These are phyloP conservation scores for Papilio aristodemus DNA, from an alignment of 1,140 invertebrate species.

Conservation along the genomic window DNA sequence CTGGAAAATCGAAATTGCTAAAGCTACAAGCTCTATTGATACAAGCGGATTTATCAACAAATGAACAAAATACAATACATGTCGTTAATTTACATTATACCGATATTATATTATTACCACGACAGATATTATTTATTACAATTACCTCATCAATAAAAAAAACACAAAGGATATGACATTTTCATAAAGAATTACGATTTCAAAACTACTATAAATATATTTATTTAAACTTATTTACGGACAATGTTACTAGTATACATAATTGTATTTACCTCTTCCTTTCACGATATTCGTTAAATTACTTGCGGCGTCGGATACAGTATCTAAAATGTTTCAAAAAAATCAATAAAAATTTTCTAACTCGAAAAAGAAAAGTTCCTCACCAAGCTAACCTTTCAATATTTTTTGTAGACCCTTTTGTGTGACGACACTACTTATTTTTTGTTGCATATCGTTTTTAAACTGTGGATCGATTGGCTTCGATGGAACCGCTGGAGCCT, in stretches of 20 bases:
- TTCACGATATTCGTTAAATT: constrained; percentile 52
- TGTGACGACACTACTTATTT: not conserved
- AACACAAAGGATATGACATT: no score
- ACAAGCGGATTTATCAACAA: no score
- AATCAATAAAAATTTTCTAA: not conserved
- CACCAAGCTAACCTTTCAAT: not conserved
- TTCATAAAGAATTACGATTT: no score
- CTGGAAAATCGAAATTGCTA: no score
- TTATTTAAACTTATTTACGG: no score
- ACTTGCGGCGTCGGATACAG: constrained; percentile 55
- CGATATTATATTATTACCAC: no score
- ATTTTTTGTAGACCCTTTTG: not conserved
- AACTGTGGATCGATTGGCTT: constrained; percentile 3
- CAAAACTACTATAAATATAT: no score
- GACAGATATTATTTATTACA: no score
- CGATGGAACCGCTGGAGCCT: not conserved
- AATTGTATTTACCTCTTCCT: constrained; percentile 51
- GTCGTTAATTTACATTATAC: no score
- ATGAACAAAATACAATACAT: no score
- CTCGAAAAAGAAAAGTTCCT: not conserved
- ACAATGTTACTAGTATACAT: not conserved
- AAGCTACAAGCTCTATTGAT: no score
- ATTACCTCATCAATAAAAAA: no score
- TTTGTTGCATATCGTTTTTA: constrained; percentile 11
- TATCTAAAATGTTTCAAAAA: constrained; percentile 42